Conservation (phyloP, 1,140 invertebrate species). For the Lordiphosa clarofinis region DNA sequence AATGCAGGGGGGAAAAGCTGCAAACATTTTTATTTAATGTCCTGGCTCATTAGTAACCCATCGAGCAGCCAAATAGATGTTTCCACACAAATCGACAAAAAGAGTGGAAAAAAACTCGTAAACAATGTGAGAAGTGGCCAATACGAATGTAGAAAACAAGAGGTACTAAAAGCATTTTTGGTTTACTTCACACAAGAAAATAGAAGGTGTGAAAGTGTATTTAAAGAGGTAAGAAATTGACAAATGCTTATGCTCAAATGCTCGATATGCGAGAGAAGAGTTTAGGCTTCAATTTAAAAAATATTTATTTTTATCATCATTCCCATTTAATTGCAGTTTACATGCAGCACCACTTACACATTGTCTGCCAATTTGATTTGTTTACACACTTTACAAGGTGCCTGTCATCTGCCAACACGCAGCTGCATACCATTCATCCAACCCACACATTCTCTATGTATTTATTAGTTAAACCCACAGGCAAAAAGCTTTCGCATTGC, state of each 20-base stretch:
- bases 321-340: no score
- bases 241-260: no score
- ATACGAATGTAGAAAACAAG: constrained; percentile 21
- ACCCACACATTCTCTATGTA: constrained; percentile 27
- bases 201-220: no score
- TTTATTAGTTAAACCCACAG: constrained; percentile 70
- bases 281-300: no score
- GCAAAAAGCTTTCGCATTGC: constrained; percentile 43
- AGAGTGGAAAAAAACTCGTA: constrained; percentile 20
- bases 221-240: no score
- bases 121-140: constrained; percentile 19
- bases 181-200: no score
- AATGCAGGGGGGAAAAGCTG: constrained; percentile 7
- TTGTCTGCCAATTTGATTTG: constrained; percentile 13
- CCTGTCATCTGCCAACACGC: constrained; percentile 2
- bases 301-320: no score
- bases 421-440: not conserved
- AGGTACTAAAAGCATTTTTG: constrained; percentile 3
- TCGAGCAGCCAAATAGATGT: constrained; percentile 33
- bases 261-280: no score
- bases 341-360: not conserved
- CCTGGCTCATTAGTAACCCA: constrained; percentile 56
- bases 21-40: constrained; percentile 57
- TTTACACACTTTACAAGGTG: constrained; percentile 14
- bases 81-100: constrained; percentile 1